These are phyloP conservation scores for Elmis aenea DNA, from an alignment of 2,888 invertebrate genomes.

Conservation along the genomic window DNA sequence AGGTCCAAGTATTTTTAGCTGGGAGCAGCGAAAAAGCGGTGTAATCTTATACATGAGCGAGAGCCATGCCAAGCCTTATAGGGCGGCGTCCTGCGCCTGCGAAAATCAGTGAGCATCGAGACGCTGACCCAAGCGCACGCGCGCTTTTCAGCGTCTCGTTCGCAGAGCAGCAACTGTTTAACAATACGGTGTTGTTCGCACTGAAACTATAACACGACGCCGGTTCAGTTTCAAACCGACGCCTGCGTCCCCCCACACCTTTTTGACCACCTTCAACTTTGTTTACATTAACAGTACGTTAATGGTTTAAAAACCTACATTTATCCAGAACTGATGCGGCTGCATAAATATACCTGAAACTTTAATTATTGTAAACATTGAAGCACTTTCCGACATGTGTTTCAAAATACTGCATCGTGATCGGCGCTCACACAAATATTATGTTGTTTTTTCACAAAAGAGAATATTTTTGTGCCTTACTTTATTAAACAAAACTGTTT, in stretches of 20 bases:
- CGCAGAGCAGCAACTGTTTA: constrained; percentile 16
- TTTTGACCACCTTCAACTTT: constrained; percentile 32
- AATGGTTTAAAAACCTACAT: constrained; percentile 28
- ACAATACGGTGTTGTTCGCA: constrained; percentile 6
- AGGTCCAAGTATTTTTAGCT: constrained; percentile 46
- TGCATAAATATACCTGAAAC: constrained; percentile 13
- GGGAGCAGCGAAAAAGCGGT: constrained; percentile 46
- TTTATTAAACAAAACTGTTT: too few relatives aligned
- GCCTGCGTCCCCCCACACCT: constrained; percentile 13
- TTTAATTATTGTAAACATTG: constrained; percentile 8
- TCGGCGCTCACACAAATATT: too few relatives aligned
- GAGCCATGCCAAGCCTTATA: constrained; percentile 48
- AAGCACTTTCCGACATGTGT: too few relatives aligned
- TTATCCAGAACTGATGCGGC: constrained; percentile 19
- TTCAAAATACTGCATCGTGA: too few relatives aligned
- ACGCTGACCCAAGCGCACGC: constrained; percentile 24
- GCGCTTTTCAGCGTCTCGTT: constrained; percentile 9
- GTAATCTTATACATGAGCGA: constrained; percentile 48
- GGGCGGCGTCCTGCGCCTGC: constrained; percentile 44
- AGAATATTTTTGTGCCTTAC: too few relatives aligned
- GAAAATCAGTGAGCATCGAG: constrained; percentile 35
- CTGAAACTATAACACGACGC: constrained; percentile 9
- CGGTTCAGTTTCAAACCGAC: constrained; percentile 9
- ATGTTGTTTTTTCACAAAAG: too few relatives aligned
- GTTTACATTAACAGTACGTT: constrained; percentile 33